These are phyloP conservation scores for Sylvilagus bachmani DNA, from an alignment of 2,113 vertebrate genomes.

Conservation along the genomic window DNA sequence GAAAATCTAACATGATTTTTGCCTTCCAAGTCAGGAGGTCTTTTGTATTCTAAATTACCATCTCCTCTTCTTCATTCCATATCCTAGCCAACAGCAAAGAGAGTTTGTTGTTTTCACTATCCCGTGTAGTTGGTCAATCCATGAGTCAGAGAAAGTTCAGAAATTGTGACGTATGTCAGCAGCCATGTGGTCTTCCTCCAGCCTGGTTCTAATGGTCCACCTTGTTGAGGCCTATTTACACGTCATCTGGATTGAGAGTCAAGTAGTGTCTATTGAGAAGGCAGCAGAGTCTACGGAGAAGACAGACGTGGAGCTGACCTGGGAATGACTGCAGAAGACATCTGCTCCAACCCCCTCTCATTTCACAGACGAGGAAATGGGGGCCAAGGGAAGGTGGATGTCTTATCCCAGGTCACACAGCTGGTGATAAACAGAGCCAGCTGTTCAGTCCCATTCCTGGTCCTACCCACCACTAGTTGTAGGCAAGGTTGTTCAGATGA, in stretches of 20 bases:
- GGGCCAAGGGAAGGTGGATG: background rate
- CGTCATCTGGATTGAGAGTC: background rate
- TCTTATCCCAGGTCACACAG: background rate
- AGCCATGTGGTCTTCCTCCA: background rate
- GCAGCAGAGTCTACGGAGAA: background rate
- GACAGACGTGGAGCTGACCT: background rate
- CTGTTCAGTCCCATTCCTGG: background rate
- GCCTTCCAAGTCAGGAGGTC: background rate
- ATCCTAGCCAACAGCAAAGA: background rate
- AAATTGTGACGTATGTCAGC: background rate
- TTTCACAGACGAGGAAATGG: background rate
- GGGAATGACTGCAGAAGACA: background rate
- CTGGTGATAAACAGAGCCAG: background rate
- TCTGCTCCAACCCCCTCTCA: background rate
- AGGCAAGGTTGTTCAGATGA: background rate
- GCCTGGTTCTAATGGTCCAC: background rate
- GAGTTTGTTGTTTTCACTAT: background rate
- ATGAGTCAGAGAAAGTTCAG: background rate
- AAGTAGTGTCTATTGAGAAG: background rate
- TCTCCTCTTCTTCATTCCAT: background rate
- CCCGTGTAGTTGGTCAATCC: background rate
- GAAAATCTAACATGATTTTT: background rate
- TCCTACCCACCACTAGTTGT: rapidly evolving
- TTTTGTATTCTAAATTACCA: background rate
- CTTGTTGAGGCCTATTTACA: background rate